Evolutionary conservation across 2,888 invertebrate species (phyloP).

Genomic region (Heliconius erato): DNA sequence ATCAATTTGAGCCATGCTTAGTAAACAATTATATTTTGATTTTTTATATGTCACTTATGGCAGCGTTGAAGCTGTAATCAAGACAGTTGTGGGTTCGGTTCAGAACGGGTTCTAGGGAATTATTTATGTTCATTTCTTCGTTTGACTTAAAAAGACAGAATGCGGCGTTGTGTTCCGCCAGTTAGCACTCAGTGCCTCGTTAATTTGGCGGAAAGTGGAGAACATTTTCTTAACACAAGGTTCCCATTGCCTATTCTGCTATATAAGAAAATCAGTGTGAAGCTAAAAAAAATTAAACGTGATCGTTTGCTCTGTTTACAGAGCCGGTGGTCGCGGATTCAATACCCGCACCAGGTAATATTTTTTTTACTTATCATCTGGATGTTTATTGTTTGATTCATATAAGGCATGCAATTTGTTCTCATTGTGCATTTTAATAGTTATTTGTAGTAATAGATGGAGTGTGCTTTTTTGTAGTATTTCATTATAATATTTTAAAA

Average conservation of each 20-base stretch:
- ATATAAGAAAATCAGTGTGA: not conserved
- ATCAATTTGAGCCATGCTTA: not conserved
- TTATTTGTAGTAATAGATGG: slow-evolving; percentile 8
- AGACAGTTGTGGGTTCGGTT: not conserved
- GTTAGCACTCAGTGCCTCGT: not conserved
- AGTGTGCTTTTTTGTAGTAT: not conserved
- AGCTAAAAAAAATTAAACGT: not conserved
- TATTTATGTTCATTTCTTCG: too few relatives aligned
- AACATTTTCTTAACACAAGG: not conserved
- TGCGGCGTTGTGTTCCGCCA: not conserved
- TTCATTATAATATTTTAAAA: not conserved
- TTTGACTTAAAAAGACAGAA: not conserved
- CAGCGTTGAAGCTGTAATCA: not conserved
- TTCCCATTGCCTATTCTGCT: not conserved
- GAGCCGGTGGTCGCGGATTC: slow-evolving; percentile 22
- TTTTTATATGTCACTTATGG: not conserved
- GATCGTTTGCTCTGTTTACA: slow-evolving; percentile 20
- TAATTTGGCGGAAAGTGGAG: not conserved
- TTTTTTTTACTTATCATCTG: not conserved
- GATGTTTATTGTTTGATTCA: slow-evolving; percentile 19
- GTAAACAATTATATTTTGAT: not conserved
- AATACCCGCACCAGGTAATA: slow-evolving; percentile 24
- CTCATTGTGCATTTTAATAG: not conserved
- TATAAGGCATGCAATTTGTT: not conserved
- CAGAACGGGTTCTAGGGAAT: not conserved